These are phyloP conservation scores for Orthonychiurus folsomi DNA, from an alignment of 2,888 invertebrate species.

Conservation along the genomic window DNA sequence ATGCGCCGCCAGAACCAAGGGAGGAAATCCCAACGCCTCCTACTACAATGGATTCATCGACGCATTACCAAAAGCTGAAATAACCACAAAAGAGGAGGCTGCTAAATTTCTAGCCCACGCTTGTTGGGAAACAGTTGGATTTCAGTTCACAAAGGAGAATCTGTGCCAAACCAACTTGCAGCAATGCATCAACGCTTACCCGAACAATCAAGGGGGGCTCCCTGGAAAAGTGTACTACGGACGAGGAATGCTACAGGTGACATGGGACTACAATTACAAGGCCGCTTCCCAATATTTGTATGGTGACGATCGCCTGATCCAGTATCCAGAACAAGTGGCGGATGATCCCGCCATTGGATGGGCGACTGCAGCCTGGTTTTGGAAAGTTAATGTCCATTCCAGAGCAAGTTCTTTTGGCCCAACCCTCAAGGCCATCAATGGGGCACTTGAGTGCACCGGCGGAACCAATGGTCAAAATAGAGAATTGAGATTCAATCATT, in stretches of 20 bases:
- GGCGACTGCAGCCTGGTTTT: constrained; percentile 15
- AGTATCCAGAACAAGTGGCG: constrained; percentile 15
- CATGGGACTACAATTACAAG: constrained; percentile 18
- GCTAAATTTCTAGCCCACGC: constrained; percentile 13
- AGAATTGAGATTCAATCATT: constrained; percentile 11
- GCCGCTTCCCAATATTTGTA: constrained; percentile 13
- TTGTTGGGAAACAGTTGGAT: constrained; percentile 10
- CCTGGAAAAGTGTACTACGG: constrained; percentile 16
- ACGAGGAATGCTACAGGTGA: constrained; percentile 16
- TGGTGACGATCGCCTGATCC: constrained; percentile 16
- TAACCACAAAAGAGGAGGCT: constrained; percentile 11
- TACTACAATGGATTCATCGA: constrained; percentile 15
- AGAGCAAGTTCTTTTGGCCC: constrained; percentile 9
- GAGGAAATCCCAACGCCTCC: constrained; percentile 7
- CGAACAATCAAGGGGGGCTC: constrained; percentile 11
- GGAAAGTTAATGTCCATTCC: constrained; percentile 14
- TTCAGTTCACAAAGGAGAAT: constrained; percentile 14
- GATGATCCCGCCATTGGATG: constrained; percentile 14
- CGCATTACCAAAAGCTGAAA: constrained; percentile 11
- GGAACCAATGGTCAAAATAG: constrained; percentile 13
- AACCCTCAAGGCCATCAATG: constrained; percentile 18
- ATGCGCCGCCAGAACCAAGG: constrained; percentile 13
- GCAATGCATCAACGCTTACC: constrained; percentile 12
- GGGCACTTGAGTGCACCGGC: constrained; percentile 18
- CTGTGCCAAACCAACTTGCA: constrained; percentile 16